Evolutionary conservation across 37 sponge, comb jelly and placozoan species (phyloP).

Genomic region (Hexactinellida sp.): DNA sequence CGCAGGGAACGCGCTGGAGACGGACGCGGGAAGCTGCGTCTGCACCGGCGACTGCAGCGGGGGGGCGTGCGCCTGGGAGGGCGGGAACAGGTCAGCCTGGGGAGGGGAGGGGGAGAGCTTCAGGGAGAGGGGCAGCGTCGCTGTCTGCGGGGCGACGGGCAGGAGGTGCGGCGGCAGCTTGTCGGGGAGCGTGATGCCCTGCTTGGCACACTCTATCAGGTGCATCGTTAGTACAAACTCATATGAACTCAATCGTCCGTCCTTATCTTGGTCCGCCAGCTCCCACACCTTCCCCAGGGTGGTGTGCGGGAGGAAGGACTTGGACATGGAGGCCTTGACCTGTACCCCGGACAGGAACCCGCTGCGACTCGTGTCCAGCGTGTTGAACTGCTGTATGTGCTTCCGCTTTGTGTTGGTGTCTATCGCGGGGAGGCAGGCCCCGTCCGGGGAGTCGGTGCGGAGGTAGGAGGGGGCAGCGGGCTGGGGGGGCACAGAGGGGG

Average conservation of each 20-base stretch:
- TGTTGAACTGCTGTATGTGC: not conserved
- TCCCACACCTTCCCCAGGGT: not conserved
- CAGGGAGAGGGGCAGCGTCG: not conserved
- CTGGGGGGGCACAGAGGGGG: not conserved
- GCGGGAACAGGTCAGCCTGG: not conserved
- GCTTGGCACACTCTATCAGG: not conserved
- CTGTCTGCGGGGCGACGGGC: no score
- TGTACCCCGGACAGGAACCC: not conserved
- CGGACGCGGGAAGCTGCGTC: not conserved
- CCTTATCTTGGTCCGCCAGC: not conserved
- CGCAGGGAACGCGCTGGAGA: not conserved
- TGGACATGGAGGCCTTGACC: not conserved
- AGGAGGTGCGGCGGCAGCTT: not conserved
- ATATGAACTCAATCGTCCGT: not conserved
- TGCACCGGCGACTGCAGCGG: not conserved
- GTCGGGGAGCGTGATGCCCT: not conserved
- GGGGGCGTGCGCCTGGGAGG: not conserved
- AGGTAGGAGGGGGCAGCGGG: not conserved
- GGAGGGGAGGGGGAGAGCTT: not conserved
- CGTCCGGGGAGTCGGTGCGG: not conserved
- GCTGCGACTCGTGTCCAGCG: not conserved
- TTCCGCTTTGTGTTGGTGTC: not conserved
- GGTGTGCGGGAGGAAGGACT: not conserved
- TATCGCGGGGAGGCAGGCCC: not conserved
- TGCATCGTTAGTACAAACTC: not conserved